phyloP scores from a whole-genome alignment of 2,888 invertebrate species.

The Lasius fuliginosus region DNA sequence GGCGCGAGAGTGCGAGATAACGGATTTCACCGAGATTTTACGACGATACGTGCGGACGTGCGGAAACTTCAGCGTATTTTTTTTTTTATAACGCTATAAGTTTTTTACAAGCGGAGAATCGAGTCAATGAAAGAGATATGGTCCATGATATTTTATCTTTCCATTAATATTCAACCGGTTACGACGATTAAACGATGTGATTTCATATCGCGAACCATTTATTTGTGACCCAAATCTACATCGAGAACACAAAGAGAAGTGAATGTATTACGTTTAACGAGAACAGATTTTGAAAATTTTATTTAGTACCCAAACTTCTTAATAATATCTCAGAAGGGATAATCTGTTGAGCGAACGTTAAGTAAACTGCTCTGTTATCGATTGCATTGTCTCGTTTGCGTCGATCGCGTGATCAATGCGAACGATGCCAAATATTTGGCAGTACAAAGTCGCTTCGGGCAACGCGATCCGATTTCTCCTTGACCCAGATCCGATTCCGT shows the following conservation, averaged over 20 bases:
- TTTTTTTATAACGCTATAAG: conserved; percentile 27
- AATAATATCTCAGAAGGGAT: background rate
- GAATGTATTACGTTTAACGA: conserved; percentile 5
- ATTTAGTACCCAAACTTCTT: conserved; percentile 4
- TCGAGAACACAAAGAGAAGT: background rate
- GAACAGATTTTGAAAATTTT: conserved; percentile 7
- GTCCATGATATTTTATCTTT: background rate
- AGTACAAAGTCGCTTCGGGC: conserved; percentile 63
- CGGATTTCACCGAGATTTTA: conserved; percentile 49
- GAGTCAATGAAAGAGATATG: background rate
- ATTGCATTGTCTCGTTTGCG: conserved; percentile 60
- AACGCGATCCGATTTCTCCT: conserved; percentile 78
- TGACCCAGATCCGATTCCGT: conserved; percentile 78
- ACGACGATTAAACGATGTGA: conserved; percentile 6
- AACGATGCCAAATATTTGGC: conserved; percentile 76
- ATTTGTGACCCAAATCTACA: background rate
- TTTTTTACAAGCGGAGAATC: conserved; percentile 11
- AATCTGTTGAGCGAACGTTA: conserved; percentile 19
- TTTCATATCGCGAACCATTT: conserved; percentile 16
- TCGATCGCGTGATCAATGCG: conserved; percentile 72
- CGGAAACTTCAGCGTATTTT: conserved; percentile 28
- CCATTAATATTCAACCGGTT: conserved; percentile 19
- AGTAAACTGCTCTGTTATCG: conserved; percentile 56
- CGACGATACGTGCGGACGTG: conserved; percentile 25
- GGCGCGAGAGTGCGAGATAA: conserved; percentile 42